Conservation (phyloP, 2,113 vertebrate species). For the Saiga tatarica region DNA sequence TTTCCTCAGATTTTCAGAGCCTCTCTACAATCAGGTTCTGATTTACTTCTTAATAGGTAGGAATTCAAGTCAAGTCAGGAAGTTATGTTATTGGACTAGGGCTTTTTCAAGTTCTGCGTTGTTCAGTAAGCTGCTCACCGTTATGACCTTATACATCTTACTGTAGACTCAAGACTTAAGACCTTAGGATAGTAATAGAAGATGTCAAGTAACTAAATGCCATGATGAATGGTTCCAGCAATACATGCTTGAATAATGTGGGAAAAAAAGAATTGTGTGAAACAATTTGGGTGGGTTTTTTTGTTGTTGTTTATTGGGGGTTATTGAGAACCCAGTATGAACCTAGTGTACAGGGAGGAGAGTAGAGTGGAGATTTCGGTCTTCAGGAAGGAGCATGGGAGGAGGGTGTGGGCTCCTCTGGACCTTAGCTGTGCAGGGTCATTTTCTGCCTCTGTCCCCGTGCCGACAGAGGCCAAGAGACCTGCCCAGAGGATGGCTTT, state of each 20-base stretch:
- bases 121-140: neutral
- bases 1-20: neutral
- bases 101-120: neutral
- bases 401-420: accelerated
- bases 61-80: neutral
- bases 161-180: neutral
- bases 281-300: neutral
- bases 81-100: neutral
- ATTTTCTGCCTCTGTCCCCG: neutral
- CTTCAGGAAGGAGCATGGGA: neutral
- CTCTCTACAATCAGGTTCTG: neutral
- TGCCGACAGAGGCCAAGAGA: neutral
- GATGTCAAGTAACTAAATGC: neutral
- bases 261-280: neutral
- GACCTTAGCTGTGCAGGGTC: neutral
- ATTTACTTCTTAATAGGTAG: neutral
- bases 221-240: neutral
- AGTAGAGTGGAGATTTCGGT: neutral
- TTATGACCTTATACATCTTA: neutral
- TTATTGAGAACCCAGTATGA: neutral
- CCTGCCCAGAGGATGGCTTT: neutral
- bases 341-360: no score
- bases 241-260: neutral
- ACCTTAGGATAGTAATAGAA: neutral
- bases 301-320: neutral